Conservation (phyloP, 2,888 invertebrate genomes). For the Scrobipalpa atriplicella region DNA sequence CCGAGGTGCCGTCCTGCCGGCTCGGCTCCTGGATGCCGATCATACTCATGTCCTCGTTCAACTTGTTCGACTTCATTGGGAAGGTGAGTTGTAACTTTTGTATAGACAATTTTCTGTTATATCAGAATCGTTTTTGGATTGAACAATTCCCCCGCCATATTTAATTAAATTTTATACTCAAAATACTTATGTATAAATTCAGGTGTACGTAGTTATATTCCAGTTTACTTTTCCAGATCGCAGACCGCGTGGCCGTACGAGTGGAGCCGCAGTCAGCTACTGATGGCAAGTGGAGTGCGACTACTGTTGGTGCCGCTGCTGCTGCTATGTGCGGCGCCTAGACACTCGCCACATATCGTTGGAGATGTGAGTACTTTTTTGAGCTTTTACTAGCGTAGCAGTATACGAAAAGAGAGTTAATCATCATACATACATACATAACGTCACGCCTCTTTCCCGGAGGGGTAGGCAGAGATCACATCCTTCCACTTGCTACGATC, state of each 20-base stretch:
- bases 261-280: conserved; percentile 91
- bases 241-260: conserved; percentile 91
- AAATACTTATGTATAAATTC: too few relatives aligned
- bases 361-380: conserved; percentile 62
- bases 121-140: neutral
- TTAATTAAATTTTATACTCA: neutral
- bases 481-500: too few relatives aligned
- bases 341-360: conserved; percentile 88
- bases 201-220: too few relatives aligned
- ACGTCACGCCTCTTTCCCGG: too few relatives aligned
- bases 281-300: conserved; percentile 88
- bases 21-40: conserved; percentile 96
- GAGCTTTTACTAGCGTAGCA: too few relatives aligned
- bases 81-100: conserved; percentile 78
- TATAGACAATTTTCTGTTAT: neutral
- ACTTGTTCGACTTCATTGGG: conserved; percentile 93
- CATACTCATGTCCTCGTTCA: conserved; percentile 94
- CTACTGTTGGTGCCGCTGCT: conserved; percentile 91
- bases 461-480: too few relatives aligned
- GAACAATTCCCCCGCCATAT: neutral
- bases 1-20: conserved; percentile 92
- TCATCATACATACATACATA: too few relatives aligned
- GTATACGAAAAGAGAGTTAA: neutral
- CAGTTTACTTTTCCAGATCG: conserved; percentile 73
- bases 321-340: conserved; percentile 91